Evolutionary conservation across 1,140 invertebrate species (phyloP), one percentile per base, ranked within the genome.

Genomic region (Thalassaphorura encarpata): DNA sequence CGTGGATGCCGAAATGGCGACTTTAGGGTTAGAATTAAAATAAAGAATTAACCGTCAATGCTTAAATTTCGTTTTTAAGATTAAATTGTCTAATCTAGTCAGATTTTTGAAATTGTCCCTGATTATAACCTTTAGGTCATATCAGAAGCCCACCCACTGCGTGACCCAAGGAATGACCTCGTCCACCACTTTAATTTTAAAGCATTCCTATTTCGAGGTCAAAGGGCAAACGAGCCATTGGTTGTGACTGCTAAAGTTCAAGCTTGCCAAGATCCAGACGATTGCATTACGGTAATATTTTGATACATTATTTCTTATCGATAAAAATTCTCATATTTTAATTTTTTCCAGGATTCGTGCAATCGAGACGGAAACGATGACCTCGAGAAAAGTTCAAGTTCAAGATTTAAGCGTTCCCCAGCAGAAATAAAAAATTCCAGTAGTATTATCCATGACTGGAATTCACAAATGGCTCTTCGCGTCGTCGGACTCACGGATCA

Each of bases 171-270:
- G 51, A 65, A 65, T 52, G 61, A 62, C 40, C 46, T 65, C 21
- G 48, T 65, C 1, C 47, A 62, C 54, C 63, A 65, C 33, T 65
- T 65, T 49, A 60, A 51, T 11, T 65, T 65, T 42, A 61, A 60
- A 43, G 63, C 63, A 21, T 65, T 65, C 29, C 55, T 65, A 2
- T 65, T 65, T 43, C 49, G 61, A 41, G 63, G 63, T 28, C 63
- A 65, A 51, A 54, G 58, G 31, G 60, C 60, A 40, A 60, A 57
- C 28, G 63, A 65, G 45, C 63, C 63, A 16, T 48, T 65, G 13
- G 60, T 65, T 51, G 58, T 65, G n/a, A 65, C 63, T 11, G 56
- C 63, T 11, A 60, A 56, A 49, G 63, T 65, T 21, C 57, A 60
- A 31, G 63, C 63, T 15, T 65, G 63, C 45, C 63, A 65, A 52